Evolutionary conservation across 2,113 vertebrate genomes (phyloP), one percentile per base, ranked within the genome.

Genomic region (Zapus hudsonius): DNA sequence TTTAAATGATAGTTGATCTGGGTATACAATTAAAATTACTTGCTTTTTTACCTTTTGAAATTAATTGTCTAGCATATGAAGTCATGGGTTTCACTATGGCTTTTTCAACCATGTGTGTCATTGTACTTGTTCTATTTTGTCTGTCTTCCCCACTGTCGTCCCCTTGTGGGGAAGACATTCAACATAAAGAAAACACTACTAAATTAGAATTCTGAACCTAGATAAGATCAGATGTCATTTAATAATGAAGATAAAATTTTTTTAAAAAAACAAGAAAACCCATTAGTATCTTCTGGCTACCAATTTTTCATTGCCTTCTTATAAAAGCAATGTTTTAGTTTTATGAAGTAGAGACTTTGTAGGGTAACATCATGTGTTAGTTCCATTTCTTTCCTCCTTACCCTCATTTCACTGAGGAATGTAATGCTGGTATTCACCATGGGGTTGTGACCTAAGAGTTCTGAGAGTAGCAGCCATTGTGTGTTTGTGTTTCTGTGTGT

Each of bases 1-100:
- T 92, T 47, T 31, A 64, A 70, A 11, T 52, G 75, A 15, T 47
- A 83, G 67, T 1, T 89, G 16, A 93, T 89, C 36, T 94, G 40
- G 80, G 63, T 91, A 94, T 89, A 95, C 87, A 94, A 93, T 90
- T 92, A 12, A 85, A 80, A 78, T 95, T 84, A 52, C 52, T n/a
- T n/a, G 7, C 40, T 57, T 17, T 57, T 22, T 31, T 63, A 44
- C 2, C 75, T 84, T 55, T 85, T 25, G 38, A 72, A 72, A 72
- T 40, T 40, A 40, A 38, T 12, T 72, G 38, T 74, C 29, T 44
- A 74, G 22, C 52, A 52, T 31, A 44, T 7, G 7, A 74, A 74
- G 29, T 31, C 25, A 31, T 3, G 25, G 16, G 27, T 74, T 74
- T 8, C 38, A 74, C 29, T 27, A 42, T 27, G 44, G 38, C 42